A percentile compares a stretch with the other conserved stretches of the same genome.
phyloP scores from a whole-genome alignment of 2,888 invertebrate genomes.

The Oscheius sp. region DNA sequence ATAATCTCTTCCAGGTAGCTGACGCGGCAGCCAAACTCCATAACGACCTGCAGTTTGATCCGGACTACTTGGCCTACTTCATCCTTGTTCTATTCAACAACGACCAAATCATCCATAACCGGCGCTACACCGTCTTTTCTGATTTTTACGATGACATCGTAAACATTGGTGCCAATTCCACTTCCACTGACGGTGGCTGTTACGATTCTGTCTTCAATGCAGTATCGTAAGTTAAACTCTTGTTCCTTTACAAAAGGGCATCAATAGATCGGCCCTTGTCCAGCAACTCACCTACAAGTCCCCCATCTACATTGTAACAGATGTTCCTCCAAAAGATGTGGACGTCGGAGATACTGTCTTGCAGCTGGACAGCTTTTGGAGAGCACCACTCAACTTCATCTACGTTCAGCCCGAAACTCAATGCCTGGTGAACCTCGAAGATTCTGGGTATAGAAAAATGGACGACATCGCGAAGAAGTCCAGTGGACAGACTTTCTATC shows the following conservation, averaged over 20 bases:
- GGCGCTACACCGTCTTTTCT: constrained; percentile 8
- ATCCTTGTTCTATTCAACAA: constrained; percentile 62
- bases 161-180: constrained; percentile 23
- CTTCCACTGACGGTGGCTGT: constrained; percentile 45
- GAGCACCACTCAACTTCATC: constrained; percentile 62
- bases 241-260: not conserved
- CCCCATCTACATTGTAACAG: constrained; percentile 63
- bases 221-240: constrained; percentile 39
- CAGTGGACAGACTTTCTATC: constrained; percentile 33
- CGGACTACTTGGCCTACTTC: constrained; percentile 55
- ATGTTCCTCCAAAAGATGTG: constrained; percentile 60
- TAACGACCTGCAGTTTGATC: constrained; percentile 45
- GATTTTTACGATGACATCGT: constrained; percentile 6
- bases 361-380: constrained; percentile 57
- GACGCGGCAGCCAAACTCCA: constrained; percentile 38
- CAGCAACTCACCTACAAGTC: constrained; percentile 53
- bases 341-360: constrained; percentile 51
- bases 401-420: constrained; percentile 46
- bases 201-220: constrained; percentile 54
- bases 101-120: constrained; percentile 33
- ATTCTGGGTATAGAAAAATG: constrained; percentile 50
- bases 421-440: constrained; percentile 48
- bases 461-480: constrained; percentile 47
- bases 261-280: constrained; percentile 48
- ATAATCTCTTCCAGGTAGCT: constrained; percentile 22